Evolutionary conservation across 64 coral and sea anemone genomes (phyloP).

Genomic region (Pachyseris speciosa): DNA sequence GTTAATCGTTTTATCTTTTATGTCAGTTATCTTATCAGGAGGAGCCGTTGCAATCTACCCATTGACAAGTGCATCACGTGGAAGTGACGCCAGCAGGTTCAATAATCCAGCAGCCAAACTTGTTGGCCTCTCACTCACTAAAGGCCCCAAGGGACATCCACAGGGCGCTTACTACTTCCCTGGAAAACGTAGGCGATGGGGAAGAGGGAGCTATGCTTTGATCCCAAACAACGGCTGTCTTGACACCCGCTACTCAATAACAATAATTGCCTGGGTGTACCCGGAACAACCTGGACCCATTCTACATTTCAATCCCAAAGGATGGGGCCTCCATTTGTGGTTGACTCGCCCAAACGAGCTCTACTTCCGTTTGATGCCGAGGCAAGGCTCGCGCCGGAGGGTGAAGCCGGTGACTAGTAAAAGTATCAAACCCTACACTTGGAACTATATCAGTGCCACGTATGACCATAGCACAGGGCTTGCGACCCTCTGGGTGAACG

Average conservation of each 20-base stretch:
- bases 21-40: slow-evolving; percentile 1
- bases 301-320: slow-evolving; percentile 72
- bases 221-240: slow-evolving; percentile 89
- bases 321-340: slow-evolving; percentile 85
- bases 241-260: slow-evolving; percentile 82
- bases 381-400: slow-evolving; percentile 12
- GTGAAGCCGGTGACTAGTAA: slow-evolving; percentile 40
- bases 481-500: slow-evolving; percentile 77
- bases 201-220: slow-evolving; percentile 51
- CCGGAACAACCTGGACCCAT: slow-evolving; percentile 84
- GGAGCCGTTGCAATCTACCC: slow-evolving; percentile 83
- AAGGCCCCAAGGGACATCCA: slow-evolving; percentile 78
- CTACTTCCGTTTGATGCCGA: slow-evolving; percentile 76
- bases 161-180: slow-evolving; percentile 72
- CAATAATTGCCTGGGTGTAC: slow-evolving; percentile 87
- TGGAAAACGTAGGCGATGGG: neutral
- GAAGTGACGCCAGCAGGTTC: slow-evolving; percentile 59
- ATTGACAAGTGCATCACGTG: slow-evolving; percentile 43
- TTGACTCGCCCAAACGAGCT: slow-evolving; percentile 69
- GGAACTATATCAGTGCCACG: slow-evolving; percentile 85
- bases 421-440: slow-evolving; percentile 49
- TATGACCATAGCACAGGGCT: slow-evolving; percentile 69
- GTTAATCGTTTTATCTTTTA: too few species aligned
- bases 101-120: slow-evolving; percentile 60
- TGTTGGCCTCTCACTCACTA: slow-evolving; percentile 34